Evolutionary conservation across 1,140 invertebrate genomes (phyloP), one percentile per base, ranked within the genome.

Genomic region (Micrasema longulum): DNA sequence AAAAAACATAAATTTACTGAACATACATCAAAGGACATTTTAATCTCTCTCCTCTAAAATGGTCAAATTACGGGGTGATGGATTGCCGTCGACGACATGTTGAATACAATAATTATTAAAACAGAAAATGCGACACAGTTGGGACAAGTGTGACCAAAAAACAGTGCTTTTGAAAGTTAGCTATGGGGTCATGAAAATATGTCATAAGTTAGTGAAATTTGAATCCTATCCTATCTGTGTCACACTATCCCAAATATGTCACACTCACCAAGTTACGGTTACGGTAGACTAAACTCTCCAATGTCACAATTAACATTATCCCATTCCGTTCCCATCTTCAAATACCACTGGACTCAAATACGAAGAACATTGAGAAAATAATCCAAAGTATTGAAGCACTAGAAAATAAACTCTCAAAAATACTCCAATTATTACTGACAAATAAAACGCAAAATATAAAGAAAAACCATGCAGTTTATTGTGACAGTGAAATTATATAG

Each of bases 191-290:
- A n/a, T n/a, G n/a, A n/a, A n/a, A n/a, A n/a, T n/a, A n/a, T n/a
- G n/a, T 9, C 52, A 57, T 23, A 57, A 23, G 12, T 35, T 26
- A 16, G n/a, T n/a, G n/a, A n/a, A n/a, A 4, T 31, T 31, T 31
- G 1, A 52, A 26, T 62, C 11, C 26, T 60, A 65, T 69, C 73
- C 74, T 71, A 57, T 69, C 69, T 72, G 74, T 75, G 70, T 72
- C 74, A 75, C 74, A 75, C 74, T 75, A 69, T 67, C 74, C 74
- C 66, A 72, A 36, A 22, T 50, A 35, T 70, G 74, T 72, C 74
- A 75, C 74, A 75, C 74, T 75, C 50, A 75, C 74, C 74, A 36
- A 20, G 2, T 10, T 36, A 11, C n/a, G 20, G 55, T 23, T 12
- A 11, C n/a, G 20, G 55, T 23, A 4, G 55, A 9, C 18, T 14